Base-by-base conservation (phyloP, 92 coral and sea anemone species). In the Paramuricea clavata region DNA sequence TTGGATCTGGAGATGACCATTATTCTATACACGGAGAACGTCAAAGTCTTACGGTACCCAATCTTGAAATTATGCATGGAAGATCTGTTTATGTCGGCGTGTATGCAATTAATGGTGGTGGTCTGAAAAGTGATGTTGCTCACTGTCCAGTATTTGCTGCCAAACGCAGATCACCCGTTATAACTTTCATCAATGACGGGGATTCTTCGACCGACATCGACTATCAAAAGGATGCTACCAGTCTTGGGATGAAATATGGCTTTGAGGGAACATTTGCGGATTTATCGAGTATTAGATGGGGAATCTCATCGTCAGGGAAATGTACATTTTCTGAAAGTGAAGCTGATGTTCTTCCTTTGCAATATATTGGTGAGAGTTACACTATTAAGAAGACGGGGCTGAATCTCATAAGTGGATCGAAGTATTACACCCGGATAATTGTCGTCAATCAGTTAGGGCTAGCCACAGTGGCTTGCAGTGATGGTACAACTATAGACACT, bases 151-250 rank as follows among this genome's bases (percentile, higher is more conserved):
- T 73, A 32, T 87, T 96, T 30, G 60, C 72, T 59, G 99, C 98
- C 15, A 87, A 86, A 2, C 85, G 97, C 42, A 85, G 74, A 76
- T 92, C 95, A 0, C 98, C 98, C 2, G 87, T 86, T 50, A 91
- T 96, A 21, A 84, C 92, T 13, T 93, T 81, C 69, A 93, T 96
- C 60, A 69, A 93, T 86, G 99, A 96, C 69, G 99, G 99, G 35
- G 80, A 74, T 3, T 62, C 84, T 26, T 70, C 83, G 31, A 31
- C 52, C 12, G 98, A 96, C 68, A 76, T 62, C 35, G 93, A 96
- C 78, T 94, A 88, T 69, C 99, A 96, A 64, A 83, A 89, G 35
- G 93, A 91, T 49, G 82, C 72, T 2, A 89, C 81, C 56, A 79
- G 87, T 17, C 69, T 96, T 16, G 99, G 94, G 2, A 85, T 94